Percentiles rank a stretch among this genome's conserved stretches.
Evolutionary conservation across 2,113 vertebrate species (phyloP).

Genomic region (Calypte anna): DNA sequence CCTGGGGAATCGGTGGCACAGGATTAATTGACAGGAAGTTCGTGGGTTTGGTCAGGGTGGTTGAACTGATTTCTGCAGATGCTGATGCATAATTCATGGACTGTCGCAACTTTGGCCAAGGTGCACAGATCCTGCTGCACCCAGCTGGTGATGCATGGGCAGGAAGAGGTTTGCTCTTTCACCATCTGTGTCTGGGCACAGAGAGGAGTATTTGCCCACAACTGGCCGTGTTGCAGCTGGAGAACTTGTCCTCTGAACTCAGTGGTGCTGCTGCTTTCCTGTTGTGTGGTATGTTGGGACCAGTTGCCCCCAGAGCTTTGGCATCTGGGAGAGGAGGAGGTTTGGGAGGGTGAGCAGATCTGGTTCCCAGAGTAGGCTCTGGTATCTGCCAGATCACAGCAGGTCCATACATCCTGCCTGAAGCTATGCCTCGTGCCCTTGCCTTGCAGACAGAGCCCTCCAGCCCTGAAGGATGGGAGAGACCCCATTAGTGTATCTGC

Average conservation of each 20-base stretch:
- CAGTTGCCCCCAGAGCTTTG: neutral
- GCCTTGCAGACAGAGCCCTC: accelerated
- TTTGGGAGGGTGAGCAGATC: neutral
- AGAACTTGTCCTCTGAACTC: accelerated
- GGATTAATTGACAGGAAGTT: conserved; percentile 12
- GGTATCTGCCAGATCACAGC: accelerated
- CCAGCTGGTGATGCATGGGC: accelerated
- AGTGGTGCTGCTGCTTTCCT: neutral
- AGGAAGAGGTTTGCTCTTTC: neutral
- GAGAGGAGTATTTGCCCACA: neutral
- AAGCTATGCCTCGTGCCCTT: neutral
- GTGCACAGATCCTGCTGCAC: neutral
- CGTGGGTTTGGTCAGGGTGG: neutral
- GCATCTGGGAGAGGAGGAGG: neutral
- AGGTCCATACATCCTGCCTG: neutral
- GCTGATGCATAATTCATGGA: neutral
- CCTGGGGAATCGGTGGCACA: neutral
- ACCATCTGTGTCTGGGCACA: accelerated
- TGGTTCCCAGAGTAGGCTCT: neutral
- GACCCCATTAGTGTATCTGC: neutral
- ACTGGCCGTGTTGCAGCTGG: neutral
- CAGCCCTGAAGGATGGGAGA: neutral
- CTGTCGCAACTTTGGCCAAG: neutral
- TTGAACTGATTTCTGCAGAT: conserved; percentile 20
- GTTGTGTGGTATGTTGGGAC: neutral